Percentiles rank a stretch among this genome's conserved stretches.
Conservation (phyloP, 2,797 vertebrate species). For the Paratrypauchen microcephalus region DNA sequence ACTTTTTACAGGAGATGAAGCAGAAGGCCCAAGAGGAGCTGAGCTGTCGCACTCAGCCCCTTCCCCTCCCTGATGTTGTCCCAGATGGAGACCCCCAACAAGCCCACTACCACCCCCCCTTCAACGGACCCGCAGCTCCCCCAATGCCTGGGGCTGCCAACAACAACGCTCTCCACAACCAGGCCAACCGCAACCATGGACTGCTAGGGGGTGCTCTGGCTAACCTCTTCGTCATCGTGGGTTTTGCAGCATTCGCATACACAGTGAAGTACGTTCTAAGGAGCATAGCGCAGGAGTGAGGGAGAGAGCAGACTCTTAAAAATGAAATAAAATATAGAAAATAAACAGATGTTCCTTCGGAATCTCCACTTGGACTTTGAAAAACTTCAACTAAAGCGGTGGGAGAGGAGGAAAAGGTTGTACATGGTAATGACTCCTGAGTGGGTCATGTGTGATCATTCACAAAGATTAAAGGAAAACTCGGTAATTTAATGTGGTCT, state of each 20-base stretch:
- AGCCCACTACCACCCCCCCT: conserved; percentile 82
- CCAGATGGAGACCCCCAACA: conserved; percentile 89
- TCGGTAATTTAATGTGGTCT: background rate
- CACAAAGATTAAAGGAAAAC: conserved; percentile 55
- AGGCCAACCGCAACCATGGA: conserved; percentile 95
- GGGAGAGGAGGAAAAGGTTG: conserved; percentile 26
- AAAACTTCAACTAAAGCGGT: conserved; percentile 57
- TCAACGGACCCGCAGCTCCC: conserved; percentile 78
- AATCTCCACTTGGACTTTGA: conserved; percentile 57
- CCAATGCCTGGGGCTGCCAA: conserved; percentile 66
- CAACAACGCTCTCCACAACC: conserved; percentile 82
- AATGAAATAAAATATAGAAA: conserved; percentile 37
- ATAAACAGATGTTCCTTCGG: background rate
- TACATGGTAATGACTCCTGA: no score
- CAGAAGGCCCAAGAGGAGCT: conserved; percentile 89
- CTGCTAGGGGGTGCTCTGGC: conserved; percentile 91
- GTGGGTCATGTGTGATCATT: background rate
- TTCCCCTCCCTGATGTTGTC: conserved; percentile 92
- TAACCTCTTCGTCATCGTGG: conserved; percentile 97
- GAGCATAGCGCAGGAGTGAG: conserved; percentile 97
- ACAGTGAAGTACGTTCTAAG: conserved; percentile 95
- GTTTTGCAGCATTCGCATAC: conserved; percentile 95
- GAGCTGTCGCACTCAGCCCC: conserved; percentile 82
- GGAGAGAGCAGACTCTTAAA: conserved; percentile 46
- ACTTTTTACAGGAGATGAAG: conserved; percentile 85